Evolutionary conservation across 2,888 invertebrate genomes (phyloP).

Genomic region (Ornithoptera alexandrae): DNA sequence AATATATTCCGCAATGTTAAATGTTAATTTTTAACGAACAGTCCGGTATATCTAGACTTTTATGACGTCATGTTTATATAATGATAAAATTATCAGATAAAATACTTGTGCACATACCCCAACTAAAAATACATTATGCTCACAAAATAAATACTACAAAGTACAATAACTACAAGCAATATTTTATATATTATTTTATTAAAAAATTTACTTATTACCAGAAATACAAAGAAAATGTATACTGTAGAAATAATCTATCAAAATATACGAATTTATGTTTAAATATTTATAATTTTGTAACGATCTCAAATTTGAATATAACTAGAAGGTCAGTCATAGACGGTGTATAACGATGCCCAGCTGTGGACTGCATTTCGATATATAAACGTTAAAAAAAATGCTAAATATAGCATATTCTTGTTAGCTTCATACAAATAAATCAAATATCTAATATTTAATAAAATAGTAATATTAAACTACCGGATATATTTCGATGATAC

Average conservation of each 20-base stretch:
- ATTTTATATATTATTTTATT: background rate
- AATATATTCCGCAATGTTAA: slow-evolving; percentile 1
- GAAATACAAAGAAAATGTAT: no score
- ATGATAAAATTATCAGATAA: slow-evolving; percentile 55
- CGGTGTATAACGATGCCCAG: background rate
- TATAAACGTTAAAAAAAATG: no score
- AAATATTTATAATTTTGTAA: no score
- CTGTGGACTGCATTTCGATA: background rate
- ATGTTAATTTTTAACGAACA: slow-evolving; percentile 20
- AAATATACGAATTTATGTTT: no score
- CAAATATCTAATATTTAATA: no score
- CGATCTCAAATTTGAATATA: no score
- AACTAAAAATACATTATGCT: slow-evolving; percentile 33
- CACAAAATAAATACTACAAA: slow-evolving; percentile 25
- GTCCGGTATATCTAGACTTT: slow-evolving; percentile 32
- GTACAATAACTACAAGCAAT: slow-evolving; percentile 1
- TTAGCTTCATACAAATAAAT: no score
- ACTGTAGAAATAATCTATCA: no score
- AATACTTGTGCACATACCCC: slow-evolving; percentile 36
- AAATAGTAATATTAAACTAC: no score
- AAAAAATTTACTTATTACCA: background rate
- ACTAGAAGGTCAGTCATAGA: no score
- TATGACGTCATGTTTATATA: slow-evolving; percentile 48
- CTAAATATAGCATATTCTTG: no score
- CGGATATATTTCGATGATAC: no score